Base-by-base conservation (phyloP, 2,888 invertebrate species). In the Acleris laterana region DNA sequence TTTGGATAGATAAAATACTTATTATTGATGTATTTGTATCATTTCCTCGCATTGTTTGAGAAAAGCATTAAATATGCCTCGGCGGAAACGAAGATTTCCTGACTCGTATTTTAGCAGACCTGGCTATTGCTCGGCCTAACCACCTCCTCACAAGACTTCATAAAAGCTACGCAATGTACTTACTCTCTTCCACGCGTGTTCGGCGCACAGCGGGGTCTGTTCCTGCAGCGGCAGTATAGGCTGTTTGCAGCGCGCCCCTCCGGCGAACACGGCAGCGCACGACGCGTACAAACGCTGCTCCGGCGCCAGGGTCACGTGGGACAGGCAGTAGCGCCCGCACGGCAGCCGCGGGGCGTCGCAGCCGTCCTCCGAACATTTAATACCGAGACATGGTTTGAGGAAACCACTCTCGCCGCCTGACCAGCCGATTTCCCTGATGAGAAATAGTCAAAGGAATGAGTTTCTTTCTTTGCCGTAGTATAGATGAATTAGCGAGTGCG, bases 271-370 rank as follows among this genome's bases (percentile, higher is more conserved):
- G 0, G 93, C 93, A 0, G 92, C 90, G 64, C 93, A 93, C 46
- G 93, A 81, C 13, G 90, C 89, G 74, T 91, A 93, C 70, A 97
- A 88, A 73, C 96, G 94, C 89, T 98, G 98, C 77, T 97, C 97
- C 11, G 95, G 94, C 83, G 97, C 97, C 70, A 95, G 94, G 90
- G 97, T 96, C 74, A 98, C 96, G 91, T 98, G 98, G 69, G 95
- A 89, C 48, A 96, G 93, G 85, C 98, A 98, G 83, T 97, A 96
- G 68, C 96, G 95, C 0, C 97, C 95, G 82, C 96, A 96, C 0
- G 97, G 96, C 74, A 97, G 79, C 4, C 96, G 95, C 1, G 85
- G 59, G 25, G 79, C 76, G 0, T 67, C 72, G 71, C 93, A 93
- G 0, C 78, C 73, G 46, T 87, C 90, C 9, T 82, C 82, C 1